Base-by-base conservation (phyloP, 2,797 vertebrate species). In the Melanotaenia maccullochi region DNA sequence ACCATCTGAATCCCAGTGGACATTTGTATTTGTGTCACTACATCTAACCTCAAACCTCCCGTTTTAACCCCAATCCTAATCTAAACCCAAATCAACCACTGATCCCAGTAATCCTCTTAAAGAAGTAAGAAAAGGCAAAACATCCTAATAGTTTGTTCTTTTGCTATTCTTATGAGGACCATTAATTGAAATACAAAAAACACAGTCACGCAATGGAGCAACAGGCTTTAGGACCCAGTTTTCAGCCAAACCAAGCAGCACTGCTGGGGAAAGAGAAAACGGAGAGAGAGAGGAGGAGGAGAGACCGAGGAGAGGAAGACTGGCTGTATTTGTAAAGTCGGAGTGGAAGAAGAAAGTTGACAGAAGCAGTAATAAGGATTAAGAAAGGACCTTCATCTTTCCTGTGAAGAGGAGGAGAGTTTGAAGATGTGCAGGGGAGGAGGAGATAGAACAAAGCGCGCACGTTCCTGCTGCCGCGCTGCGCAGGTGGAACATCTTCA, bases 191-290 rank as follows among this genome's bases (percentile, higher is more conserved):
- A 80, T 7, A 60, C 47, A 74, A 38, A 40, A 67, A 49, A 73
- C 54, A 54, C 2, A 28, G 59, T 11, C 9, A 20, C 24, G 35
- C 5, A 0, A 0, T 4, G 24, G 18, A 1, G 0, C 0, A 18
- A 40, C 83, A 28, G 90, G 85, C 88, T 89, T 81, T 93, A 92
- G 89, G 92, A 92, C 90, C 89, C 82, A 8, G 87, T 8, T 1
- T 4, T 3, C 40, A 8, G 1, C 47, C n/a, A 40, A 71, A 60
- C 65, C 68, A 49, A 55, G 81, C 71, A 65, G 72, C 33, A 57
- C 80, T 63, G 68, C 63, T 49, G 85, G 83, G 79, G 71, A 60
- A 42, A 71, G 54, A 69, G 68, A 63, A 76, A 56, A 5, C 56
- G 60, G 49, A 68, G 57, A 73, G 22, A 35, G 65, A 42, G 75